These are phyloP conservation scores for Euthynnus affinis DNA, from an alignment of 2,797 vertebrate species.

Conservation along the genomic window DNA sequence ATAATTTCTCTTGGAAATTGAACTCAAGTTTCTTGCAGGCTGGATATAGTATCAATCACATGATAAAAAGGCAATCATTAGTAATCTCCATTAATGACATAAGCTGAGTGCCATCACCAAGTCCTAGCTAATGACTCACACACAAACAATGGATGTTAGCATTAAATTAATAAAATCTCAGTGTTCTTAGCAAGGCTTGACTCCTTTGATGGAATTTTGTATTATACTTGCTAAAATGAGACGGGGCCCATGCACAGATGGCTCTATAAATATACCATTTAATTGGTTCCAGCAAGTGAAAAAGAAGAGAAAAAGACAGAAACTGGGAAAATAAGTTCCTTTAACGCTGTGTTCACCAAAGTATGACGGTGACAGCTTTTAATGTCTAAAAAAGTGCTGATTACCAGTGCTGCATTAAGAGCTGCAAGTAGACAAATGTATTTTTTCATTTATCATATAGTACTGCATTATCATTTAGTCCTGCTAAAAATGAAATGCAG, in stretches of 20 bases:
- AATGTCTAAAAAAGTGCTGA: constrained; percentile 50
- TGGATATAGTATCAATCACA: not conserved
- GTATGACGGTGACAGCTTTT: constrained; percentile 21
- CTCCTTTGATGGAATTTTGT: not conserved
- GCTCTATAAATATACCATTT: constrained; percentile 19
- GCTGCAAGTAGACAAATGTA: constrained; percentile 38
- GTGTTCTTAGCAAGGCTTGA: not conserved
- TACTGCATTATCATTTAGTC: constrained; percentile 30
- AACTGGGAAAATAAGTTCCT: constrained; percentile 12
- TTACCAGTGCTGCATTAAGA: constrained; percentile 39
- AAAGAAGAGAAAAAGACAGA: constrained; percentile 8
- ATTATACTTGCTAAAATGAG: not conserved
- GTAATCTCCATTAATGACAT: not conserved
- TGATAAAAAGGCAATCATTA: not conserved
- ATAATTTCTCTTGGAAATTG: not conserved
- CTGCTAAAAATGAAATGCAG: not conserved
- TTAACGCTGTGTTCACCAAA: constrained; percentile 35
- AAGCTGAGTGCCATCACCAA: not conserved
- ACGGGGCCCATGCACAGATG: not conserved
- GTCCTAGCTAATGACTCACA: constrained; percentile 12
- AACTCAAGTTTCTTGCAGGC: not conserved
- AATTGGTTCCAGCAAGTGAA: constrained; percentile 35
- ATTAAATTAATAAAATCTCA: constrained; percentile 6
- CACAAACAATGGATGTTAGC: constrained; percentile 10
- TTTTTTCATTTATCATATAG: constrained; percentile 42